Conservation (phyloP, 1,140 invertebrate species). For the Drosophila subpulchrella region DNA sequence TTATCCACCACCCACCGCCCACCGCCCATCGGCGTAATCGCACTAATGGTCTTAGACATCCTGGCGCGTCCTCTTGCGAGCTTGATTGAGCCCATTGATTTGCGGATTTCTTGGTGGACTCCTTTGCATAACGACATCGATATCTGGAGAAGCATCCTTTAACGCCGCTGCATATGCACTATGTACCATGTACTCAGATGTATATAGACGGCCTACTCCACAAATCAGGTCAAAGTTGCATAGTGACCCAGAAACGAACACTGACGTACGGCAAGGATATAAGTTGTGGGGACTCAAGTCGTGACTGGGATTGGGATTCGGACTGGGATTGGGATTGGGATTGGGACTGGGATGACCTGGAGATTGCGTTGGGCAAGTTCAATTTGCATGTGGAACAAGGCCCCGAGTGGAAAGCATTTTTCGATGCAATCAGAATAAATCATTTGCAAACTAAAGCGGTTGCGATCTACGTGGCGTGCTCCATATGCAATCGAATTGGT, state of each 20-base stretch:
- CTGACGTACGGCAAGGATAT: constrained; percentile 57
- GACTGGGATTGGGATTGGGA: background rate
- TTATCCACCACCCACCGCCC: background rate
- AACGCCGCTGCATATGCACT: constrained; percentile 6
- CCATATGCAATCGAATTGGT: too few relatives aligned
- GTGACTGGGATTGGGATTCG: constrained; percentile 24
- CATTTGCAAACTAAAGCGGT: background rate
- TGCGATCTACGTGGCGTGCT: background rate
- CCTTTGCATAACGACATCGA: constrained; percentile 28
- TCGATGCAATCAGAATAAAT: constrained; percentile 4
- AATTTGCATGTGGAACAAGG: constrained; percentile 3
- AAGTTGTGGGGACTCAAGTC: constrained; percentile 40
- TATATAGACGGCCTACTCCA: constrained; percentile 33
- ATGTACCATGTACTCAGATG: background rate
- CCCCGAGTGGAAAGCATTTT: background rate
- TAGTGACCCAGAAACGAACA: constrained; percentile 67
- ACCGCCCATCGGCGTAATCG: constrained; percentile 57
- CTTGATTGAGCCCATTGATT: constrained; percentile 35
- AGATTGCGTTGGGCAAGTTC: background rate
- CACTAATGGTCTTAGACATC: constrained; percentile 74
- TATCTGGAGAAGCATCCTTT: constrained; percentile 7
- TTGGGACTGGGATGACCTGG: background rate
- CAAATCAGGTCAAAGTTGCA: constrained; percentile 78
- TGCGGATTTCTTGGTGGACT: constrained; percentile 18
- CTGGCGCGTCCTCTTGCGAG: constrained; percentile 49